Evolutionary conservation across 2,888 invertebrate species (phyloP).

Genomic region (Anarsia innoxiella): DNA sequence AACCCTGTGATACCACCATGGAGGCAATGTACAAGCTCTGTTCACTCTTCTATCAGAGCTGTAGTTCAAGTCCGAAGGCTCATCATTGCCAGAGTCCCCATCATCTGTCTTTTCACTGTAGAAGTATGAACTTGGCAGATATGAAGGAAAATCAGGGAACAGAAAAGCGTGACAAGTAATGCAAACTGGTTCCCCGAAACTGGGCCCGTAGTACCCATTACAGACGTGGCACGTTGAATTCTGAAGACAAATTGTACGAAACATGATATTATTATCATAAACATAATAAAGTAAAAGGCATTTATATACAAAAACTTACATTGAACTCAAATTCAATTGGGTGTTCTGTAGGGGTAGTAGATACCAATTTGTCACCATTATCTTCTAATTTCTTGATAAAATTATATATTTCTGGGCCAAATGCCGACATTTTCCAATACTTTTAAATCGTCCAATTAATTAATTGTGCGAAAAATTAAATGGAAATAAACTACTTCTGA

Average conservation of each 20-base stretch:
- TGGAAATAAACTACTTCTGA: too few species aligned
- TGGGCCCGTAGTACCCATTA: slow-evolving; percentile 94
- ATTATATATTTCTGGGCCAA: slow-evolving; percentile 51
- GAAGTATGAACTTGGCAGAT: slow-evolving; percentile 64
- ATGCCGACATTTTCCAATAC: slow-evolving; percentile 42
- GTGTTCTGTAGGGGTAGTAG: slow-evolving; percentile 39
- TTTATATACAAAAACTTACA: slow-evolving; percentile 44
- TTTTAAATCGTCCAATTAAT: too few species aligned
- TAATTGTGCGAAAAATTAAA: too few species aligned
- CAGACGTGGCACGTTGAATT: slow-evolving; percentile 86
- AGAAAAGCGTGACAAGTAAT: slow-evolving; percentile 93
- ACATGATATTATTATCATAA: too few species aligned
- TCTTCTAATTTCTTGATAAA: slow-evolving; percentile 63
- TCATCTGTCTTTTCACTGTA: slow-evolving; percentile 83
- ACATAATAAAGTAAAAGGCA: too few species aligned
- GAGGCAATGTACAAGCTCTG: slow-evolving; percentile 44
- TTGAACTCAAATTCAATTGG: slow-evolving; percentile 61
- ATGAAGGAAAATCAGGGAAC: slow-evolving; percentile 84
- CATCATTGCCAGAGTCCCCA: slow-evolving; percentile 96
- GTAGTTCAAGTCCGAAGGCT: slow-evolving; percentile 84
- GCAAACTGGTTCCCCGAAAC: slow-evolving; percentile 93
- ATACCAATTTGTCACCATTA: slow-evolving; percentile 54
- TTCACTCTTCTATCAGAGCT: slow-evolving; percentile 67
- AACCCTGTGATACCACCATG: slow-evolving; percentile 58
- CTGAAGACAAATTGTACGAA: too few species aligned